phyloP scores from a whole-genome alignment of 2,797 vertebrate species.

The Benthosema pterotum region DNA sequence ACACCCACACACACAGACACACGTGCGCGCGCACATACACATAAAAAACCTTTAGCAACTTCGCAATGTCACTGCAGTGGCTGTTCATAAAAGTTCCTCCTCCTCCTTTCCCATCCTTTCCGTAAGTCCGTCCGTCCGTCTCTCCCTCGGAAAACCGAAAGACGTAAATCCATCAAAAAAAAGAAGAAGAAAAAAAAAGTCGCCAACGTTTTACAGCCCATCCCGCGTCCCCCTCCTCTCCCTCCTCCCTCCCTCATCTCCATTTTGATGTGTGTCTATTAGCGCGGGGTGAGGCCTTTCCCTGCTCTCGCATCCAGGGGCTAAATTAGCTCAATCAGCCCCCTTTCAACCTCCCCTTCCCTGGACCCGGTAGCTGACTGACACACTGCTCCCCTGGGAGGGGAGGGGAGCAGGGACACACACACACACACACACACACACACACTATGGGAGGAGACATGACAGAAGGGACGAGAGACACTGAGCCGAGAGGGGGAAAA shows the following conservation, averaged over 20 bases:
- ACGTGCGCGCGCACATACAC: constrained; percentile 55
- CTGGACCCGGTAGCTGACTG: constrained; percentile 71
- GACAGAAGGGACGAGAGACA: too few relatives aligned
- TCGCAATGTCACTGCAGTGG: constrained; percentile 77
- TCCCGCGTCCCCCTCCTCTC: constrained; percentile 25
- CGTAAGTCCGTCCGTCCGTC: too few relatives aligned
- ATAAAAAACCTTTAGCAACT: constrained; percentile 83
- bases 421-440: background rate
- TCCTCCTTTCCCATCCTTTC: constrained; percentile 33
- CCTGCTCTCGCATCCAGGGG: constrained; percentile 79
- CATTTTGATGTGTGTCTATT: constrained; percentile 85
- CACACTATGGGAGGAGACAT: background rate
- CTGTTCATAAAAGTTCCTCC: constrained; percentile 81
- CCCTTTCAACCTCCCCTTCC: constrained; percentile 80
- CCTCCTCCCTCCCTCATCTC: constrained; percentile 61
- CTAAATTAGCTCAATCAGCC: constrained; percentile 84
- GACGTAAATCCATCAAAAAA: constrained; percentile 76
- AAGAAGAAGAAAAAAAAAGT: too few relatives aligned
- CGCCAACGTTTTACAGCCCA: constrained; percentile 70
- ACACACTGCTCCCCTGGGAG: constrained; percentile 74
- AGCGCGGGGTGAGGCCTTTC: constrained; percentile 79
- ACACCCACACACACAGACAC: constrained; percentile 64
- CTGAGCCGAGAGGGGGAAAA: too few relatives aligned
- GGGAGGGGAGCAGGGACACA: constrained; percentile 9
- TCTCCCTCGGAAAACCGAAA: constrained; percentile 64